phyloP scores from a whole-genome alignment of 2,113 vertebrate species.

The Urocynchramus pylzowi region DNA sequence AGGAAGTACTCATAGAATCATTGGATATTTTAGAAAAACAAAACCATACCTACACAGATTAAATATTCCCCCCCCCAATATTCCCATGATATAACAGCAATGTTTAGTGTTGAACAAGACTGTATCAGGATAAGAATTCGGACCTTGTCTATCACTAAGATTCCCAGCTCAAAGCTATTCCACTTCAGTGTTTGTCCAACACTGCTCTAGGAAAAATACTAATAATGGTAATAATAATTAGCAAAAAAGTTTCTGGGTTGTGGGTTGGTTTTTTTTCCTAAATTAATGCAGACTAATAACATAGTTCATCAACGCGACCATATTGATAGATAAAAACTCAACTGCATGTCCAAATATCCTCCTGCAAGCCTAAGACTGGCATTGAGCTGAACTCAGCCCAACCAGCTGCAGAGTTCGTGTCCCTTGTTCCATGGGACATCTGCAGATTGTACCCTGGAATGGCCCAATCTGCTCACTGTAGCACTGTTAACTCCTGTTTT shows the following conservation, averaged over 20 bases:
- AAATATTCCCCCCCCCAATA: not conserved
- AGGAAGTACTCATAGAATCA: not conserved
- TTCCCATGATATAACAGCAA: not conserved
- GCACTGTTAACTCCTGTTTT: not conserved
- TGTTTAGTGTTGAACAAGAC: not conserved
- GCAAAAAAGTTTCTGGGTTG: not conserved
- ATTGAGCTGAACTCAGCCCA: not conserved
- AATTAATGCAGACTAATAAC: not conserved
- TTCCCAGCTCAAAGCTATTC: not conserved
- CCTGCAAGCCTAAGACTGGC: not conserved
- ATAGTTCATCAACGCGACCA: not conserved
- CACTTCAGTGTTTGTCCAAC: not conserved
- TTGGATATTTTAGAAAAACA: not conserved
- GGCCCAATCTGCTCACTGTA: not conserved
- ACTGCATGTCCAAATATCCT: not conserved
- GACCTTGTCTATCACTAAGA: not conserved
- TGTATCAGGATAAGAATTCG: not conserved
- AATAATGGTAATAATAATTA: not conserved
- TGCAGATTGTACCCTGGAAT: not conserved
- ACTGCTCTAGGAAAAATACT: not conserved
- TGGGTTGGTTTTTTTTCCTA: not conserved
- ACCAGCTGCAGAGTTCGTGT: not conserved
- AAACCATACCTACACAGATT: not conserved
- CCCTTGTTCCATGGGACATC: not conserved
- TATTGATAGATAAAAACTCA: not conserved